A percentile compares a stretch with the other conserved stretches of the same genome.
Evolutionary conservation across 2,113 vertebrate genomes (phyloP).

Genomic region (Erinaceus europaeus): DNA sequence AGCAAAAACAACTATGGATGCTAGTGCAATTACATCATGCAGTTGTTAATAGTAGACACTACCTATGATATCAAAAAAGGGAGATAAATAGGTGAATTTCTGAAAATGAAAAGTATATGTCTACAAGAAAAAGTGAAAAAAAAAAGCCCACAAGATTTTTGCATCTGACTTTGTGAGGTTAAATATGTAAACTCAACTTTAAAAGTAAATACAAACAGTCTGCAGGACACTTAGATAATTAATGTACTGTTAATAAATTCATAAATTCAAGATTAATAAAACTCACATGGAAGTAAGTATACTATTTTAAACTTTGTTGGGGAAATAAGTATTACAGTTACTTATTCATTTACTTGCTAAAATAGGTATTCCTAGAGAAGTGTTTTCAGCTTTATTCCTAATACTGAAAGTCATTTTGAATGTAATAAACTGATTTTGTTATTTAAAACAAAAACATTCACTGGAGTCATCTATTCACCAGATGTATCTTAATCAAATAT

Average conservation of each 20-base stretch:
- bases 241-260: neutral
- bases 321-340: neutral
- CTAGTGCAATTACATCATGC: too few relatives aligned
- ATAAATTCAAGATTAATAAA: neutral
- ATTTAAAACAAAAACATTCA: neutral
- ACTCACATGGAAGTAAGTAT: neutral
- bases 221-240: neutral
- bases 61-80: too few relatives aligned
- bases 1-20: too few relatives aligned
- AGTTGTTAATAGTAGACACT: too few relatives aligned
- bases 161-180: neutral
- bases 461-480: neutral
- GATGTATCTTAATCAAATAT: neutral
- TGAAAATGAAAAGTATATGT: neutral
- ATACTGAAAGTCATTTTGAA: neutral
- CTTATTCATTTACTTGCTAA: neutral
- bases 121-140: neutral
- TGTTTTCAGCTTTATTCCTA: neutral
- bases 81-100: neutral
- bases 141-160: neutral
- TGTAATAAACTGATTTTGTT: neutral
- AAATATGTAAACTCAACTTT: neutral
- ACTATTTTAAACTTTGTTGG: neutral
- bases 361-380: neutral
- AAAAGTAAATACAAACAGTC: neutral